Base-by-base conservation (phyloP, 2,888 invertebrate species). In the Ophion ventricosus region DNA sequence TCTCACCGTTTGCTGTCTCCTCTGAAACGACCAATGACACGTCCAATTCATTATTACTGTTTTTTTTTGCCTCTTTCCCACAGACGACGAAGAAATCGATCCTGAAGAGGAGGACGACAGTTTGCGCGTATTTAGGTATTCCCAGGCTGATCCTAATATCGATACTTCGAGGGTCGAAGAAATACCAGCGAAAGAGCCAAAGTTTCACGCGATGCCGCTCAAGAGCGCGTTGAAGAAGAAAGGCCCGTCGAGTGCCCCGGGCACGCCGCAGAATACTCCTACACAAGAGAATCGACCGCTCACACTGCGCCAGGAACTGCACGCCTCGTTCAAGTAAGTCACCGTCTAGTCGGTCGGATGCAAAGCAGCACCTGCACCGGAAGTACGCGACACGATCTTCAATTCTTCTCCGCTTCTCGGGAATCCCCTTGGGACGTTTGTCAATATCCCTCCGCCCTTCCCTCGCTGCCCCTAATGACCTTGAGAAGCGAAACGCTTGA, bases 161-260 rank as follows among this genome's bases (percentile, higher is more conserved):
- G 98, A 98, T 94, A 97, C 97, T 82, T 96, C 96, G 80, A 95
- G 97, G 87, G 96, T 98, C 85, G 98, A 98, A 93, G 98, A 98
- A 94, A 98, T 98, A 90, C 98, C 98, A 88, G 98, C 98, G 82
- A 98, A 98, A 94, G 98, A 98, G 95, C 98, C 98, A 61, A 96
- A 96, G 91, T 97, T 97, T 94, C 97, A 97, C 94, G 98, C 98
- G 88, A 96, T 98, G 95, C 98, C 98, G 87, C 95, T 98, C 85
- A 98, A 98, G 94, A 98, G 98, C 74, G 98, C 98, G 87, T 95
- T 98, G 88, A 98, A 98, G 95, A 98, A 97, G 94, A 96, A 97
- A 92, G 92, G 93, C 61, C 89, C 91, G 40, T 95, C 95, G 84
- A 95, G 95, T 88, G 95, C 95, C 2, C 95, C 96, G 76, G 97